Evolutionary conservation across 2,797 vertebrate species (phyloP).

Genomic region (Atherinosoma microstoma): DNA sequence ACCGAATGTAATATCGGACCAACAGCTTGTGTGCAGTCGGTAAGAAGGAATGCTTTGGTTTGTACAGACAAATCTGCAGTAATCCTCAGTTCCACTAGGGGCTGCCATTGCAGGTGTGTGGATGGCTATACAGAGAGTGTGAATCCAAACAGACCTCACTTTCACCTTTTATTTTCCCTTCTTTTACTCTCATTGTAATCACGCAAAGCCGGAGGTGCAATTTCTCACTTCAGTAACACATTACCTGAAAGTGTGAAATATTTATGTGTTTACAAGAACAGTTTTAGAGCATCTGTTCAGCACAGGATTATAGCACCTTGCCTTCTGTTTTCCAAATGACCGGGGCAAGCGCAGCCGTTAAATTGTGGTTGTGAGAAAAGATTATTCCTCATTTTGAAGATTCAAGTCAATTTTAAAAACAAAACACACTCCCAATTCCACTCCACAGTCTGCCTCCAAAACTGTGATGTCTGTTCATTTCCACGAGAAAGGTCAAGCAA

Average conservation of each 20-base stretch:
- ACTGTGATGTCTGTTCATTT: slow-evolving; percentile 30
- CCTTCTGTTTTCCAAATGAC: slow-evolving; percentile 50
- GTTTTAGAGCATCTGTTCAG: slow-evolving; percentile 51
- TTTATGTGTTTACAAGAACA: slow-evolving; percentile 32
- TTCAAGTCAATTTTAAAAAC: not conserved
- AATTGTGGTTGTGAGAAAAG: slow-evolving; percentile 1
- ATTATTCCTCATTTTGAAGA: slow-evolving; percentile 18
- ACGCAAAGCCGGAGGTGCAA: slow-evolving; percentile 7
- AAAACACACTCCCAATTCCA: not conserved
- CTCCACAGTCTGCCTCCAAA: slow-evolving; percentile 28
- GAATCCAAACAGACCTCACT: slow-evolving; percentile 40
- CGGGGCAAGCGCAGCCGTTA: slow-evolving; percentile 29
- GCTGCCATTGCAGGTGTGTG: slow-evolving; percentile 28
- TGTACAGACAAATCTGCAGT: slow-evolving; percentile 20
- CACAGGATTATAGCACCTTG: slow-evolving; percentile 22
- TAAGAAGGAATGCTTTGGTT: slow-evolving; percentile 36
- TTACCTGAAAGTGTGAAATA: slow-evolving; percentile 52
- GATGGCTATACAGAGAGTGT: slow-evolving; percentile 11
- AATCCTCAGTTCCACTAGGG: slow-evolving; percentile 52
- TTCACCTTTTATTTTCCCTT: not conserved
- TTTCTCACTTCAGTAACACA: slow-evolving; percentile 46
- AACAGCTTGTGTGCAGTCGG: slow-evolving; percentile 14
- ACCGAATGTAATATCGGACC: slow-evolving; percentile 41
- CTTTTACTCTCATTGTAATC: slow-evolving; percentile 9
- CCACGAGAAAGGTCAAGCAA: slow-evolving; percentile 48